phyloP scores from a whole-genome alignment of 1,140 invertebrate genomes.

The Platyscapa corneri region DNA sequence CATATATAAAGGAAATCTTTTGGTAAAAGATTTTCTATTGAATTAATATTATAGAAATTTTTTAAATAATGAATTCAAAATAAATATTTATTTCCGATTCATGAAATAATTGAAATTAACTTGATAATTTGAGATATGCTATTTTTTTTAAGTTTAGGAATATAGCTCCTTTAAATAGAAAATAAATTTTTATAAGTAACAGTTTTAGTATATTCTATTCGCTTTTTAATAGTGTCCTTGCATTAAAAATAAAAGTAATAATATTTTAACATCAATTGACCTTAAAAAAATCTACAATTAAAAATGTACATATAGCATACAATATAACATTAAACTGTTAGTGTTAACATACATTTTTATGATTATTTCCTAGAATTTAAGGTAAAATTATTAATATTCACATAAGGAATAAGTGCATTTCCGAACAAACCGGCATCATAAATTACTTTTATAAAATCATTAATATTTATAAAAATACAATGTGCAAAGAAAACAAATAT shows the following conservation, averaged over 20 bases:
- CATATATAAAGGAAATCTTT: not conserved
- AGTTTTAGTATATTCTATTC: not conserved
- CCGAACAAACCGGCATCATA: not conserved
- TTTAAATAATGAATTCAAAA: too few relatives aligned
- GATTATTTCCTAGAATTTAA: conserved; percentile 17
- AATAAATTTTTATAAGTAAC: not conserved
- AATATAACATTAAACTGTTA: not conserved
- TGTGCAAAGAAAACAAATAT: conserved; percentile 11
- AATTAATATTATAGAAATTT: too few relatives aligned
- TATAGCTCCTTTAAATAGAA: too few relatives aligned
- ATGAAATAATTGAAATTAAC: too few relatives aligned
- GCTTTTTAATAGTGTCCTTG: not conserved
- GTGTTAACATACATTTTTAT: not conserved
- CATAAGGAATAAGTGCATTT: conserved; percentile 6
- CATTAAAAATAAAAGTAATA: not conserved
- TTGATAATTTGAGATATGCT: too few relatives aligned
- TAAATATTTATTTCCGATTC: too few relatives aligned
- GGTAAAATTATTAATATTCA: conserved; percentile 29
- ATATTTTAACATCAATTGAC: not conserved
- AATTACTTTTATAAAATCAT: conserved; percentile 39
- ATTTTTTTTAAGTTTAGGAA: too few relatives aligned
- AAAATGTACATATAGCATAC: not conserved
- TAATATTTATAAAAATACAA: conserved; percentile 43
- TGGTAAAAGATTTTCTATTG: not conserved
- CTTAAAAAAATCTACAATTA: not conserved